phyloP scores from a whole-genome alignment of 2,888 invertebrate genomes.

The Leucophora obtusa region DNA sequence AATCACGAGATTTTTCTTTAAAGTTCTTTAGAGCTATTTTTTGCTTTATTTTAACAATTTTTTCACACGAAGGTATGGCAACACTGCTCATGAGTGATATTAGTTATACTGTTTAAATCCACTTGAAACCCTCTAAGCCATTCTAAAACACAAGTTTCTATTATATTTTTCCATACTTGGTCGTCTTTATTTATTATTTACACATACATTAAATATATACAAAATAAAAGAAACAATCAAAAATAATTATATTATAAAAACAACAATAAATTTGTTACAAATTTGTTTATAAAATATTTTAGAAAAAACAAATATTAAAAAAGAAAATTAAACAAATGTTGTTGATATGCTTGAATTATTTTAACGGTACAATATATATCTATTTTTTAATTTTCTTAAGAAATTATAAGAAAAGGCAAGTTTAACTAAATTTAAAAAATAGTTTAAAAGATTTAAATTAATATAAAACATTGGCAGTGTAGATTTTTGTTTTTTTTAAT shows the following conservation, averaged over 20 bases:
- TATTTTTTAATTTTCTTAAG: background rate
- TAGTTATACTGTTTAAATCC: too few relatives aligned
- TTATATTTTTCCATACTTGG: conserved; percentile 58
- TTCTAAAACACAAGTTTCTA: background rate
- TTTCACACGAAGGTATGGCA: too few relatives aligned
- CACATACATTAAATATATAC: conserved; percentile 63
- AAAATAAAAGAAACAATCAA: conserved; percentile 59
- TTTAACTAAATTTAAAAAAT: conserved; percentile 20
- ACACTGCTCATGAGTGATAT: too few relatives aligned
- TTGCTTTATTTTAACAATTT: too few relatives aligned
- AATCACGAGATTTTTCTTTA: too few relatives aligned
- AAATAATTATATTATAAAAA: conserved; percentile 49
- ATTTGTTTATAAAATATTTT: conserved; percentile 21
- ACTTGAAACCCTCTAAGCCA: too few relatives aligned
- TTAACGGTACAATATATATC: background rate
- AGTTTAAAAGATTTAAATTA: conserved; percentile 2
- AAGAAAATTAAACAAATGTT: conserved; percentile 41
- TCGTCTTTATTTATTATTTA: conserved; percentile 64
- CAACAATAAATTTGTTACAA: conserved; percentile 35
- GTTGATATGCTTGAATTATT: background rate
- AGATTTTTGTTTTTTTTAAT: background rate
- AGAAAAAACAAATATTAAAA: conserved; percentile 21
- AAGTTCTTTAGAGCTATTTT: too few relatives aligned
- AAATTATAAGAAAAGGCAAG: conserved; percentile 45
- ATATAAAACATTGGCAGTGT: conserved; percentile 37